These are phyloP conservation scores for Conus betulinus DNA, from an alignment of 1,140 invertebrate genomes.

Conservation along the genomic window DNA sequence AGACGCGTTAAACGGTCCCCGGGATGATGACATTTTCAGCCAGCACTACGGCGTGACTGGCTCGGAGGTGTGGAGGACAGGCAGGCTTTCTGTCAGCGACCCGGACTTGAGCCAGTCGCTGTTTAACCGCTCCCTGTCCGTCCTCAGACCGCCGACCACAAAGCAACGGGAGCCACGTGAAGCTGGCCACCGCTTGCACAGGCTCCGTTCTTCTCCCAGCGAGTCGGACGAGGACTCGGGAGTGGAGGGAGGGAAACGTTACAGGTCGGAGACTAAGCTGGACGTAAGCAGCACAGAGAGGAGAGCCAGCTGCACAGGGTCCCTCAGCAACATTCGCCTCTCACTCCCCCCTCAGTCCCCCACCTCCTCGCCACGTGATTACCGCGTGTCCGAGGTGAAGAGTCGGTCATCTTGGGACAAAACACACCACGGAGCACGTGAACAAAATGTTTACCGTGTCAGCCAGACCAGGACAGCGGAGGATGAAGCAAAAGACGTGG, in stretches of 20 bases:
- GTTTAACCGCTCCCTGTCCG: background rate
- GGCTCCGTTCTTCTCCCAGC: background rate
- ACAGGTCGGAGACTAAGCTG: constrained; percentile 18
- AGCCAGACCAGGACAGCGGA: background rate
- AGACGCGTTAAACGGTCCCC: background rate
- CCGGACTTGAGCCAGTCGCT: constrained; percentile 27
- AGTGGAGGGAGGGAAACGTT: constrained; percentile 21
- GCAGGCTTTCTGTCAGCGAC: background rate
- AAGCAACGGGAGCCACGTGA: background rate
- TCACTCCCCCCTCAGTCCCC: background rate
- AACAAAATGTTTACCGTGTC: background rate
- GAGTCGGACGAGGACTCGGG: constrained; percentile 28
- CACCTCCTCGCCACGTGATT: background rate
- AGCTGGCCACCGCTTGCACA: background rate
- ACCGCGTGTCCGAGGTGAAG: constrained; percentile 30
- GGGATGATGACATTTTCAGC: constrained; percentile 1
- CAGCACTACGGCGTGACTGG: background rate
- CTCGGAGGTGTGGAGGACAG: constrained; percentile 21
- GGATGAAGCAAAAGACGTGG: background rate
- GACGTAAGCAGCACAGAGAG: background rate
- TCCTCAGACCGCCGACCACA: background rate
- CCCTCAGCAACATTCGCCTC: background rate
- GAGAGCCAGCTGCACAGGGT: constrained; percentile 17
- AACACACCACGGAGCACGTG: background rate
- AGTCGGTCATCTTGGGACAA: background rate